These are phyloP conservation scores for Limonius californicus DNA, from an alignment of 1,140 invertebrate species.

Conservation along the genomic window DNA sequence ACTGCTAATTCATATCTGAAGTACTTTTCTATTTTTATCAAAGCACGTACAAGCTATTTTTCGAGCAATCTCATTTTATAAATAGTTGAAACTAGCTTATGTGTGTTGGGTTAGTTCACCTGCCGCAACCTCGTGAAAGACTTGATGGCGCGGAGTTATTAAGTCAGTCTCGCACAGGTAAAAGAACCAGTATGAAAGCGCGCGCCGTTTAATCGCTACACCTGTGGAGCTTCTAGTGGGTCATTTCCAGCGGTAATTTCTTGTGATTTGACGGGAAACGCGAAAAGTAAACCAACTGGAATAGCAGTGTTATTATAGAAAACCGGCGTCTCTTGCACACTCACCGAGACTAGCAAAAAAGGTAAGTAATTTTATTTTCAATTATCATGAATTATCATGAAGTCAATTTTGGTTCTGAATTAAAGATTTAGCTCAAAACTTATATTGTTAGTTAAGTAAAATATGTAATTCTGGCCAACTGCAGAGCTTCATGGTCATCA, in stretches of 20 bases:
- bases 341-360: neutral
- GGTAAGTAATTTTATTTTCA: neutral
- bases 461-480: neutral
- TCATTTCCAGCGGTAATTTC: slow-evolving; percentile 6
- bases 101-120: slow-evolving; percentile 1
- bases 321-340: neutral
- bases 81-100: neutral
- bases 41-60: too few species aligned
- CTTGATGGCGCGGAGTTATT: slow-evolving; percentile 6
- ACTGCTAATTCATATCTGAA: too few species aligned
- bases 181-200: slow-evolving; percentile 12
- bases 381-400: too few species aligned
- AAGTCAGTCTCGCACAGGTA: slow-evolving; percentile 8
- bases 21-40: too few species aligned
- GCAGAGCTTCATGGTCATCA: neutral
- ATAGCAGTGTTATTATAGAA: neutral
- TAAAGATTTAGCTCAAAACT: neutral
- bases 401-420: neutral
- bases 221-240: slow-evolving; percentile 10
- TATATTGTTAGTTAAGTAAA: neutral
- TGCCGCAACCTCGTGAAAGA: slow-evolving; percentile 5
- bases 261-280: neutral
- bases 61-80: too few species aligned
- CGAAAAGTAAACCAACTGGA: neutral
- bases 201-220: slow-evolving; percentile 10